Conservation (phyloP, 53 echinoderm and acorn worm genomes). For the Hippasteria phrygiana region DNA sequence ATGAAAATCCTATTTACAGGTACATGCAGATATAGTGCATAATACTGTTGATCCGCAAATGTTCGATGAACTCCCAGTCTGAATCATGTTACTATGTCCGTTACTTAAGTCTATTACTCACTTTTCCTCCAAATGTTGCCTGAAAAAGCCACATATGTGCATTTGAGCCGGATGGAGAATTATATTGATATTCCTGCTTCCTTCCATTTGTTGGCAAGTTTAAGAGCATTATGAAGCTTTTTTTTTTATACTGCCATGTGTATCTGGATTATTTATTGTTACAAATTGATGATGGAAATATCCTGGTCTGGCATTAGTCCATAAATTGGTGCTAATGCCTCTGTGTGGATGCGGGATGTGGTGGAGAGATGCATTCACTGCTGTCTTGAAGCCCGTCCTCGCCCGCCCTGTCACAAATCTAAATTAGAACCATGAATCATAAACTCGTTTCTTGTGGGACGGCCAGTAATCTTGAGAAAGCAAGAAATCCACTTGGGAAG, state of each 20-base stretch:
- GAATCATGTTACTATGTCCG: no score
- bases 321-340: constrained; percentile 30
- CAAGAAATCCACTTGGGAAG: constrained; percentile 19
- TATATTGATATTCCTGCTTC: not conserved
- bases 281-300: constrained; percentile 52
- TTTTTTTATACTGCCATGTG: not conserved
- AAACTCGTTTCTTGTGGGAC: not conserved
- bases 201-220: not conserved
- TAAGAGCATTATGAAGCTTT: not conserved
- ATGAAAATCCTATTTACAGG: no score
- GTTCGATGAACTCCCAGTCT: no score
- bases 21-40: no score
- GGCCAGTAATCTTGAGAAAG: not conserved
- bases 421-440: constrained; percentile 29
- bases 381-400: not conserved
- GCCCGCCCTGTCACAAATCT: not conserved
- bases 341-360: not conserved
- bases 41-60: no score
- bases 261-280: constrained; percentile 50
- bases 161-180: constrained; percentile 34
- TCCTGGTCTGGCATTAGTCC: constrained; percentile 41
- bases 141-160: not conserved
- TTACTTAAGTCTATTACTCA: not conserved
- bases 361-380: not conserved
- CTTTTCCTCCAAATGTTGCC: not conserved